Conservation (phyloP, 92 coral and sea anemone genomes). For the Parazoanthus darwini region DNA sequence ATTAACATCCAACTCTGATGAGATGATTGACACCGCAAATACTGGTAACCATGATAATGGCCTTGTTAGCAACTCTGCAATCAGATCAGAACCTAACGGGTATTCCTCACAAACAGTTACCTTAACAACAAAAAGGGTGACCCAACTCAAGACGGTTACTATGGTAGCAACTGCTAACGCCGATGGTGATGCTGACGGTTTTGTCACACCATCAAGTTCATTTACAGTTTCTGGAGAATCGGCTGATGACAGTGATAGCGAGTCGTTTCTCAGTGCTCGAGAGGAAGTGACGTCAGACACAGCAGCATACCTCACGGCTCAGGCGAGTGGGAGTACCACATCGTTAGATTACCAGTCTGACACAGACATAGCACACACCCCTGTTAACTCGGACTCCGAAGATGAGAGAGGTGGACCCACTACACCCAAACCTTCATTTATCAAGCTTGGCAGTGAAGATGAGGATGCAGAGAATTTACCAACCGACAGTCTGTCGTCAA, state of each 20-base stretch:
- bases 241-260: constrained; percentile 72
- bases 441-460: neutral
- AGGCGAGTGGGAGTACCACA: constrained; percentile 61
- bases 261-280: constrained; percentile 84
- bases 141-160: constrained; percentile 1
- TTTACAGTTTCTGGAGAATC: neutral
- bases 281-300: constrained; percentile 88
- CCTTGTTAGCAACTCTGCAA: neutral
- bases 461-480: constrained; percentile 19
- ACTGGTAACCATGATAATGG: neutral
- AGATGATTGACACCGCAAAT: neutral
- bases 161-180: neutral
- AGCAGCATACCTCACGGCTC: constrained; percentile 77
- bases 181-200: neutral
- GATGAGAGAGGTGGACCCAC: constrained; percentile 49
- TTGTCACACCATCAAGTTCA: constrained; percentile 21
- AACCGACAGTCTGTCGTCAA: neutral
- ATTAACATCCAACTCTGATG: neutral
- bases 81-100: neutral
- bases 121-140: constrained; percentile 5
- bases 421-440: constrained; percentile 40
- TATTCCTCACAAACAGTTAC: constrained; percentile 14
- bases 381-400: constrained; percentile 81
- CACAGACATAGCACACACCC: constrained; percentile 65
- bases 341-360: constrained; percentile 65